Base-by-base conservation (phyloP, 2,113 vertebrate genomes). In the Anguilla japonica region DNA sequence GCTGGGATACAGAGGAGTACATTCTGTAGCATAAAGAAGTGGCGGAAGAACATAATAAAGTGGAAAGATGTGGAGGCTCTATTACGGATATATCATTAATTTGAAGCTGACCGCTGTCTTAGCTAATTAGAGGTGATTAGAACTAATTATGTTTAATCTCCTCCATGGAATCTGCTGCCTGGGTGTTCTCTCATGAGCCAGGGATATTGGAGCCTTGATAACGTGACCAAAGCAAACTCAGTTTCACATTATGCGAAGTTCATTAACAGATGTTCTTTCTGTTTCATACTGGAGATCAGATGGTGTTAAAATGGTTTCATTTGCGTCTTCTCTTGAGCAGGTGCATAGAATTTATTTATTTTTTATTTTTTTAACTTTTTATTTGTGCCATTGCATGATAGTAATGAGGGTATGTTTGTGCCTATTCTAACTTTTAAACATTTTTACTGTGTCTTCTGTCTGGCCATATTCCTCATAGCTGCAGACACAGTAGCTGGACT, bases 141-240 rank as follows among this genome's bases (percentile, higher is more conserved):
- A 82, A 84, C 84, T 93, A 88, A 91, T 91, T 93, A 90, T 81
- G 79, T 87, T 93, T 90, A 91, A 91, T 92, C 89, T 91, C 89
- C 83, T 84, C 79, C 40, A 75, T 40, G 20, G 29, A 79, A 13
- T 13, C 83, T 29, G 46, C 56, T 53, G 57, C 46, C 40, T 81
- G 43, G 43, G 87, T n/a, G 79, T 40, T 41, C 85, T 82, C 79
- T 79, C 83, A 26, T 84, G 34, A 86, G 90, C 60, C 80, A 41
- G 13, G 78, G 83, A 40, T 91, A 81, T 89, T 40, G 83, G 85
- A 89, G 87, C 46, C 84, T 89, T 94, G 84, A 85, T 29, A 2
- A 80, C 86, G 53, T 89, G 84, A 85, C 84, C 85, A 88, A 88
- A 39, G 34, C 84, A 79, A 0, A 87, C 86, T 85, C 89, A 87